These are phyloP conservation scores for Listrodromus nycthemerus DNA, from an alignment of 2,888 invertebrate genomes.

Conservation along the genomic window DNA sequence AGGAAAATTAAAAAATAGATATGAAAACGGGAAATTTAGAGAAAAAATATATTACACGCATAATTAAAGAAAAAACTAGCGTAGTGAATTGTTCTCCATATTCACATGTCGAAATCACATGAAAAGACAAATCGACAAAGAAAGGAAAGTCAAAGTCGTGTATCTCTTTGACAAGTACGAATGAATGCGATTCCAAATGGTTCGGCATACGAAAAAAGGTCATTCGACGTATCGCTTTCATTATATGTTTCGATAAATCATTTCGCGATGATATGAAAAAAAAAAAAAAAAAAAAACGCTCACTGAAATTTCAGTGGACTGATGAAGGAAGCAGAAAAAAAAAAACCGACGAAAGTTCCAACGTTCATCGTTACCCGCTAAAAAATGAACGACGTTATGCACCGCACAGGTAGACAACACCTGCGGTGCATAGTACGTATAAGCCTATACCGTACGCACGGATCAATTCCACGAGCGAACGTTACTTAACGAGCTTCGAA, in stretches of 20 bases:
- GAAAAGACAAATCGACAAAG: not conserved
- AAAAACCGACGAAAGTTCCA: not conserved
- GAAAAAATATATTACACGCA: too few relatives aligned
- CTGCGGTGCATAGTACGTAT: not conserved
- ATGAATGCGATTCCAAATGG: not conserved
- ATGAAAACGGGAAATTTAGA: too few relatives aligned
- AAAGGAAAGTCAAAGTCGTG: not conserved
- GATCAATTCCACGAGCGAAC: slow-evolving; percentile 53
- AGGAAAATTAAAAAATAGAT: too few relatives aligned
- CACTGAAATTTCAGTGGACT: not conserved
- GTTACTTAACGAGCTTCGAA: slow-evolving; percentile 70
- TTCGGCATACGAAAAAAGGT: not conserved
- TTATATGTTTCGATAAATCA: not conserved
- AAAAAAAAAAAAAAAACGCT: not conserved
- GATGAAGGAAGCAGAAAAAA: not conserved
- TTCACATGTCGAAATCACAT: too few relatives aligned
- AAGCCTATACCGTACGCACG: slow-evolving; percentile 11
- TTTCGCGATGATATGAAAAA: not conserved
- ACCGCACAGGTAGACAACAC: slow-evolving; percentile 10
- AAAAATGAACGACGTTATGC: slow-evolving; percentile 14
- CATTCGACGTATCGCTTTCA: not conserved
- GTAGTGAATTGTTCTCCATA: too few relatives aligned
- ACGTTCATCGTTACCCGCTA: slow-evolving; percentile 22
- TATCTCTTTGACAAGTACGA: not conserved
- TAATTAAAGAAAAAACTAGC: too few relatives aligned